Percentiles rank a stretch among this genome's conserved stretches.
phyloP scores from a whole-genome alignment of 1,140 invertebrate species.

The Mizuhopecten yessoensis region DNA sequence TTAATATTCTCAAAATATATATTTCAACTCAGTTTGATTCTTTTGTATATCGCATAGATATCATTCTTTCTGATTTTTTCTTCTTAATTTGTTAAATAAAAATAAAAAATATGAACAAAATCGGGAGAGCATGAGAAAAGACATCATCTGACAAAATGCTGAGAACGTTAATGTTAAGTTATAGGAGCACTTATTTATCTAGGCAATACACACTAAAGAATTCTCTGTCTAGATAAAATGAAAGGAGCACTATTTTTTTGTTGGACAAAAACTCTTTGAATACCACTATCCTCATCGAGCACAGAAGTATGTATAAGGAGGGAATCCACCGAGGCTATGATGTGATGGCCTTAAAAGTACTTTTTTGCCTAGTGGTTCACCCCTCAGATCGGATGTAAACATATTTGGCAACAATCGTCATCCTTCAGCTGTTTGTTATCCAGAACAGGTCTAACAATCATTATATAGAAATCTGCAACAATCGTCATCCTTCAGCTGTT shows the following conservation, averaged over 20 bases:
- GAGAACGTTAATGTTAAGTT: neutral
- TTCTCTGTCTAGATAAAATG: neutral
- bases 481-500: neutral
- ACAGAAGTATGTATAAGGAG: neutral
- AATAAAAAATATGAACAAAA: too few relatives aligned
- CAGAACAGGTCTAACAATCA: neutral
- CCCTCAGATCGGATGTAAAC: too few relatives aligned
- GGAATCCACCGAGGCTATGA: neutral
- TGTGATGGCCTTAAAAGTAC: too few relatives aligned
- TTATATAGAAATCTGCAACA: neutral
- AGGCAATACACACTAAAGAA: neutral
- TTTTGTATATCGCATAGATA: too few relatives aligned
- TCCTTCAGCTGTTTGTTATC: neutral
- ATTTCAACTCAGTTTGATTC: too few relatives aligned
- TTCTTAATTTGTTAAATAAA: too few relatives aligned
- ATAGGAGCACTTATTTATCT: neutral
- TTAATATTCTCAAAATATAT: too few relatives aligned
- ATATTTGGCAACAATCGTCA: too few relatives aligned
- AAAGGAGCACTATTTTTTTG: conserved; percentile 32
- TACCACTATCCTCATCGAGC: neutral
- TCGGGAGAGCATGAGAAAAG: too few relatives aligned
- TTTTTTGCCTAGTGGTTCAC: neutral
- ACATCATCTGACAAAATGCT: neutral
- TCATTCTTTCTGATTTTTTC: too few relatives aligned
- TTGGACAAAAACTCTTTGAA: neutral